Evolutionary conservation across 2,113 vertebrate genomes (phyloP), one percentile per base, ranked within the genome.

Genomic region (Sphyrna mokarran): DNA sequence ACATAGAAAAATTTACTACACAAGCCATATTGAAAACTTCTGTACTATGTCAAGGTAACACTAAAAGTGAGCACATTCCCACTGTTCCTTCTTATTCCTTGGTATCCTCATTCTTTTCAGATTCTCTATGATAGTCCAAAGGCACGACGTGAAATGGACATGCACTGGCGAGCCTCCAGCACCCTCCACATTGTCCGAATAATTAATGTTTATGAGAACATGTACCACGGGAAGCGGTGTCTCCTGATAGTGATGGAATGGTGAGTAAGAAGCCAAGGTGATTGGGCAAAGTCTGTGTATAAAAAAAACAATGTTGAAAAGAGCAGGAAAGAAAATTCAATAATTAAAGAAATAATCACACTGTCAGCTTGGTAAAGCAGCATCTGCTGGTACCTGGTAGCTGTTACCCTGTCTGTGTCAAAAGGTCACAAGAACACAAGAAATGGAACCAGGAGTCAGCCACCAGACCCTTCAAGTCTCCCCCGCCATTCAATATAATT

Each of bases 171-270:
- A 96, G 99, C 98, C 1, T 99, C 98, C 0, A 98, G 98, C 0
- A 99, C 99, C 72, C 98, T 98, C 7, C 98, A 99, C 97, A 98
- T 99, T 0, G 98, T 98, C 70, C 97, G 97, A 20, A 98, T 98
- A 95, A 96, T 98, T 96, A 98, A 98, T 76, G 98, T 99, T 68
- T 99, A 99, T 26, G 99, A 99, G 97, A 99, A 99, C 96, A 98
- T 99, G 98, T 98, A 99, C 95, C 98, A 98, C 0, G 98, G 98
- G 63, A 99, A 98, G 97, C 99, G 99, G 96, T 99, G 99, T 93
- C 98, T 99, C 96, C 98, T 99, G 96, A 99, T 99, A 96, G 96
- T 99, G 97, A 99, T 99, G 99, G 99, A 99, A 97, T 99, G 99
- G 99, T 99, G 97, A 66, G 2, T 95, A 9, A 95, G 68, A 29